A percentile compares a stretch with the other conserved stretches of the same genome.
These are phyloP conservation scores for Peromyscus polionotus DNA, from an alignment of 2,113 vertebrate genomes.

Conservation along the genomic window DNA sequence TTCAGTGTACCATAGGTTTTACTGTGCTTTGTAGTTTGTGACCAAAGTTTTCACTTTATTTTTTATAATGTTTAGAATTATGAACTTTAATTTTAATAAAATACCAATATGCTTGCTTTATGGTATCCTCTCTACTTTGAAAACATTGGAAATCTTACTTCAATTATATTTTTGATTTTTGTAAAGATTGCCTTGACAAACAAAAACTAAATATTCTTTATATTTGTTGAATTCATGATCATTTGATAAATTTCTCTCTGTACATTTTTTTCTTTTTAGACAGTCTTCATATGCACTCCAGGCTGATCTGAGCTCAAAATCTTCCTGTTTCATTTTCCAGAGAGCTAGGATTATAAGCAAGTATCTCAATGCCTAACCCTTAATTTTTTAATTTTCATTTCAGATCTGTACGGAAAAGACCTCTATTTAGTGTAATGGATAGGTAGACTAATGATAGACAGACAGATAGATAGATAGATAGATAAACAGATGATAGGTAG, in stretches of 20 bases:
- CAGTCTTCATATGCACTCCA: not conserved
- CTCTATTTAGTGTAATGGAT: not conserved
- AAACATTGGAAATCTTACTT: not conserved
- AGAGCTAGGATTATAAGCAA: not conserved
- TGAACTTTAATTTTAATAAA: constrained; percentile 43
- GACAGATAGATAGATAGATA: not conserved
- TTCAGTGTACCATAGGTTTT: not conserved
- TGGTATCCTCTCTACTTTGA: not conserved
- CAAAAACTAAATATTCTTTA: not conserved
- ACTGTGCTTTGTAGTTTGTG: not conserved
- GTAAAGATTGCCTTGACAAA: not conserved
- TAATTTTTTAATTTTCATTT: constrained; percentile 41
- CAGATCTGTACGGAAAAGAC: not conserved
- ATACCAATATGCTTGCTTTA: not conserved
- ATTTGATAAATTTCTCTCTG: not conserved
- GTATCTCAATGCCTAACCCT: not conserved
- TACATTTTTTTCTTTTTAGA: not conserved
- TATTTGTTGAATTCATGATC: not conserved
- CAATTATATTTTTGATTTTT: constrained; percentile 50
- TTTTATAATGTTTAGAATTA: not conserved
- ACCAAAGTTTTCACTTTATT: not conserved
- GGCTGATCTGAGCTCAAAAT: not conserved
- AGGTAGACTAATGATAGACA: not conserved
- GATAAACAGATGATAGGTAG: not conserved
- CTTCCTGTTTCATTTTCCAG: not conserved